phyloP scores from a whole-genome alignment of 1,140 invertebrate genomes.

The Plectrocnemia conspersa region DNA sequence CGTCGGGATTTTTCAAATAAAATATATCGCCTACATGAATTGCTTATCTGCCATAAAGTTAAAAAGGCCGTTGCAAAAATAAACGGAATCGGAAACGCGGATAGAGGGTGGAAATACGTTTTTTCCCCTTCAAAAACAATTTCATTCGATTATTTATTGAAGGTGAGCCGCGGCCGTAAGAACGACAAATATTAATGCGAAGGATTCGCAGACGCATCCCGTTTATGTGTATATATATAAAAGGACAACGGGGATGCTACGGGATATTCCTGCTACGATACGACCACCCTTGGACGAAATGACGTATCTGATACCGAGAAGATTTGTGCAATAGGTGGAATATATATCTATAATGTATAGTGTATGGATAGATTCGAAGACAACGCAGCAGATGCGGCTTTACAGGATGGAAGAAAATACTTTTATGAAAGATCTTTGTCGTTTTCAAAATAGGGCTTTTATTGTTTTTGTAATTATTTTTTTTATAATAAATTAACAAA shows the following conservation, averaged over 20 bases:
- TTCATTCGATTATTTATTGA: conserved; percentile 36
- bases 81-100: conserved; percentile 23
- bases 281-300: conserved; percentile 2
- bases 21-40: conserved; percentile 35
- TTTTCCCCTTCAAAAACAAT: conserved; percentile 29
- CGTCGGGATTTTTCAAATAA: conserved; percentile 24
- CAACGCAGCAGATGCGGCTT: no score
- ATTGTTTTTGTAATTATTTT: neutral
- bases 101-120: conserved; percentile 12
- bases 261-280: conserved; percentile 1
- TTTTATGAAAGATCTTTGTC: no score
- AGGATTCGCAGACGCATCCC: conserved; percentile 18
- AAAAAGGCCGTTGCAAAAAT: conserved; percentile 35
- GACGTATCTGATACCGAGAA: conserved; percentile 20
- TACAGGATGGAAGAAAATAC: no score
- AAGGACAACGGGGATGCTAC: conserved; percentile 23
- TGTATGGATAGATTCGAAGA: no score
- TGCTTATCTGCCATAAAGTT: conserved; percentile 36
- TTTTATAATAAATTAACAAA: no score
- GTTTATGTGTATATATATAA: no score
- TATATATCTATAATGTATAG: no score
- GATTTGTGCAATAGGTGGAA: conserved; percentile 2
- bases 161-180: conserved; percentile 28
- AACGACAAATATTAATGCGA: conserved; percentile 34
- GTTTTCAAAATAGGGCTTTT: no score